Evolutionary conservation across 2,797 vertebrate species (phyloP).

Genomic region (Acanthis flammea): DNA sequence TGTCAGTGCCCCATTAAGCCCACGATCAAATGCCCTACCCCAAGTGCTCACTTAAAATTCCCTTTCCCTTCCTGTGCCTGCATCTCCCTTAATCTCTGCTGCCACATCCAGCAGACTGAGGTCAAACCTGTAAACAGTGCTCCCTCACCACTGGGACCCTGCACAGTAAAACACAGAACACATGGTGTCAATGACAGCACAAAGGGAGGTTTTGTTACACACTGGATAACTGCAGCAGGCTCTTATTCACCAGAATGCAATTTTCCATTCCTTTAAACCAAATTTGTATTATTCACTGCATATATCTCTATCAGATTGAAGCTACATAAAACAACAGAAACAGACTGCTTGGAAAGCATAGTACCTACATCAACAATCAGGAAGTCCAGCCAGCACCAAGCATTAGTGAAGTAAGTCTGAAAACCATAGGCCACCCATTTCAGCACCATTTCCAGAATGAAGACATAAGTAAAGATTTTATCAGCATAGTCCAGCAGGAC

Average conservation of each 20-base stretch:
- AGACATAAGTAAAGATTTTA: constrained; percentile 95
- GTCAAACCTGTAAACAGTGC: not conserved
- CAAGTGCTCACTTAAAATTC: not conserved
- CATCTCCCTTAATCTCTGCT: not conserved
- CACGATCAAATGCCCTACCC: not conserved
- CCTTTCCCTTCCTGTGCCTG: not conserved
- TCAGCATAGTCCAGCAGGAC: constrained; percentile 90
- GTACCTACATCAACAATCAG: constrained; percentile 95
- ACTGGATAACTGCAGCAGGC: not conserved
- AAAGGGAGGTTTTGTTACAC: not conserved
- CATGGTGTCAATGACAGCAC: not conserved
- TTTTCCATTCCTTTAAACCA: not conserved
- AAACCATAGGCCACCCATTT: constrained; percentile 99
- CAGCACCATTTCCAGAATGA: constrained; percentile 97
- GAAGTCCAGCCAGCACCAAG: constrained; percentile 99
- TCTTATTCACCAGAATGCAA: not conserved
- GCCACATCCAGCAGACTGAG: not conserved
- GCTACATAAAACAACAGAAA: not conserved
- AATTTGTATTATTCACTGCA: not conserved
- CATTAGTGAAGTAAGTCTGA: constrained; percentile 95
- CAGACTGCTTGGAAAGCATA: not conserved
- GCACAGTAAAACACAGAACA: not conserved
- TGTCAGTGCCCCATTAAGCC: not conserved
- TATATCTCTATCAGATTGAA: not conserved
- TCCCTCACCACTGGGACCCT: not conserved